phyloP scores from a whole-genome alignment of 2,888 invertebrate genomes.

The Ethmia dodecea region DNA sequence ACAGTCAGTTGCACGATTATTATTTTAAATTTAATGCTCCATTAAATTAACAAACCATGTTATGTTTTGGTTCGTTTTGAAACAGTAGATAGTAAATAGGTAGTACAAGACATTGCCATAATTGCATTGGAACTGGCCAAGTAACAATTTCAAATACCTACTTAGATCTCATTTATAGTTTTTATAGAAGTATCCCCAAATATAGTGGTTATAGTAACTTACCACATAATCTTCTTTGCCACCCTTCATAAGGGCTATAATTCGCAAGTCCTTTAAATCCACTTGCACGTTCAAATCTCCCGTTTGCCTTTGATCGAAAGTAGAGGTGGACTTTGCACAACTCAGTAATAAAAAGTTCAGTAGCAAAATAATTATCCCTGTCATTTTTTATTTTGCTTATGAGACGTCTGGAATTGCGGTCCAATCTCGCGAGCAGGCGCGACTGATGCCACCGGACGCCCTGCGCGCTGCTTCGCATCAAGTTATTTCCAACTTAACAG shows the following conservation, averaged over 20 bases:
- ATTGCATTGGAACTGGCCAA: no score
- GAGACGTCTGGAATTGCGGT: slow-evolving; percentile 30
- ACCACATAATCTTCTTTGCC: slow-evolving; percentile 80
- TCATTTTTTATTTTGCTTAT: slow-evolving; percentile 19
- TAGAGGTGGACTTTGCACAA: slow-evolving; percentile 32
- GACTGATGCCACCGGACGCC: slow-evolving; percentile 45
- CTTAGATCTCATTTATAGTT: no score
- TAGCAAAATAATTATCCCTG: slow-evolving; percentile 16
- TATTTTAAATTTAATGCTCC: no score
- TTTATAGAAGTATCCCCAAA: no score
- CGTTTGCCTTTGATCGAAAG: slow-evolving; percentile 84
- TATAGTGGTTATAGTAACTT: no score
- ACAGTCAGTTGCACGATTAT: no score
- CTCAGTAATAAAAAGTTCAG: slow-evolving; percentile 28
- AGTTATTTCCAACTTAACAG: slow-evolving; percentile 75
- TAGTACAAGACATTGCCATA: no score
- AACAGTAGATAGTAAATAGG: no score
- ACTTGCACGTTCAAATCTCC: slow-evolving; percentile 89
- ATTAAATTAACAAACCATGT: no score
- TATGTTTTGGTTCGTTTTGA: no score
- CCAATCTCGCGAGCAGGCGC: slow-evolving; percentile 45
- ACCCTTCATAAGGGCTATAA: slow-evolving; percentile 82
- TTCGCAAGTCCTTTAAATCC: slow-evolving; percentile 86
- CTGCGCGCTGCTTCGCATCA: slow-evolving; percentile 49
- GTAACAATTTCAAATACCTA: no score